Percentiles rank a stretch among this genome's conserved stretches.
phyloP scores from a whole-genome alignment of 64 coral and sea anemone species.

The Porites australiensis region DNA sequence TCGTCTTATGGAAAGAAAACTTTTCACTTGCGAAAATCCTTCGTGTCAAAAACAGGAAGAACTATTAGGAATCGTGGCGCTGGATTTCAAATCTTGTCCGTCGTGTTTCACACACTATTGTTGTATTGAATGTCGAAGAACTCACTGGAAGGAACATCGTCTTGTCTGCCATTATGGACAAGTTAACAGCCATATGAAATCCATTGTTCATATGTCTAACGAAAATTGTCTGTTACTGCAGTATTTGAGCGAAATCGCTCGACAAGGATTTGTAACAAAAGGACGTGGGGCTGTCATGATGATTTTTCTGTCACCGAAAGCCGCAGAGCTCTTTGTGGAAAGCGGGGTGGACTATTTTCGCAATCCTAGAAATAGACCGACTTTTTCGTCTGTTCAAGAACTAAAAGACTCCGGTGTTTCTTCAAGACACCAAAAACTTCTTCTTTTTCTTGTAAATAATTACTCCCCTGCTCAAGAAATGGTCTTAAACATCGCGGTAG shows the following conservation, averaged over 20 bases:
- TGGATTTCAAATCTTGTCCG: slow-evolving; percentile 95
- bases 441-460: slow-evolving; percentile 65
- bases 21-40: slow-evolving; percentile 94
- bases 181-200: slow-evolving; percentile 92
- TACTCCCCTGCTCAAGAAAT: slow-evolving; percentile 88
- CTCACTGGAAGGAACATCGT: slow-evolving; percentile 88
- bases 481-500: slow-evolving; percentile 91
- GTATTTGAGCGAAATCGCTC: slow-evolving; percentile 82
- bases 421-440: slow-evolving; percentile 86
- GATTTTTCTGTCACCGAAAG: slow-evolving; percentile 88
- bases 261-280: slow-evolving; percentile 77
- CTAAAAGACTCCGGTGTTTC: slow-evolving; percentile 77
- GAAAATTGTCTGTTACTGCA: slow-evolving; percentile 50
- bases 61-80: slow-evolving; percentile 90
- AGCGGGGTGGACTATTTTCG: slow-evolving; percentile 89
- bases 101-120: slow-evolving; percentile 99
- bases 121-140: slow-evolving; percentile 83
- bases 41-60: slow-evolving; percentile 88
- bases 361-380: slow-evolving; percentile 82
- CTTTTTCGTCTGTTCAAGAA: slow-evolving; percentile 83
- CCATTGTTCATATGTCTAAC: slow-evolving; percentile 76
- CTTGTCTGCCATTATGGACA: slow-evolving; percentile 84
- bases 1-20: slow-evolving; percentile 92
- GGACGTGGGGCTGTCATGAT: slow-evolving; percentile 93
- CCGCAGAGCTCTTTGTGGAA: slow-evolving; percentile 93